These are phyloP conservation scores for Lottia gigantea DNA, from an alignment of 2,888 invertebrate species.

Conservation along the genomic window DNA sequence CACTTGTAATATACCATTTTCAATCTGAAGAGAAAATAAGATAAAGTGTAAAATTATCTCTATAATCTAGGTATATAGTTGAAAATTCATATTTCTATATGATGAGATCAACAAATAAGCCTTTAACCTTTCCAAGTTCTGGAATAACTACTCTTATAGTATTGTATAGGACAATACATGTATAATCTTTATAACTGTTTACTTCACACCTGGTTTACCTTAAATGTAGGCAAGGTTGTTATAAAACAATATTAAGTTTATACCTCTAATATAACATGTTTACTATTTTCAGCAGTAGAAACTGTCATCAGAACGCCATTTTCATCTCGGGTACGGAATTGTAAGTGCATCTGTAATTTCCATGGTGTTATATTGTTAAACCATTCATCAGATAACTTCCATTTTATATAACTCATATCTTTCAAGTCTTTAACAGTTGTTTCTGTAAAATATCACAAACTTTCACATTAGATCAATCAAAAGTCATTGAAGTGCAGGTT, in stretches of 20 bases:
- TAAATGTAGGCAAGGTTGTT: no score
- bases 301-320: conserved; percentile 94
- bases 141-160: no score
- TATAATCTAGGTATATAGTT: no score
- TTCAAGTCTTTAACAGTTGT: conserved; percentile 78
- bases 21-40: conserved; percentile 75
- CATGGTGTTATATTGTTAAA: conserved; percentile 41
- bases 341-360: conserved; percentile 81
- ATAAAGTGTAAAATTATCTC: no score
- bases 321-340: conserved; percentile 92
- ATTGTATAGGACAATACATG: no score
- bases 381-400: conserved; percentile 76
- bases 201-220: no score
- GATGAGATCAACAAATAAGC: no score
- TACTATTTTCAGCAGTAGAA: conserved; percentile 43
- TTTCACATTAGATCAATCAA: no score
- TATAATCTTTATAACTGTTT: no score
- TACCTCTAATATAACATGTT: conserved; percentile 88
- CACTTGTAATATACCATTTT: conserved; percentile 89
- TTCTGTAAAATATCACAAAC: conserved; percentile 38
- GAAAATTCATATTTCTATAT: neutral
- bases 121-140: no score
- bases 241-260: conserved; percentile 21
- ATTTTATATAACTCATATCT: conserved; percentile 95
- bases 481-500: no score